Conservation (phyloP, 2,888 invertebrate species). For the Salpingus planirostris region DNA sequence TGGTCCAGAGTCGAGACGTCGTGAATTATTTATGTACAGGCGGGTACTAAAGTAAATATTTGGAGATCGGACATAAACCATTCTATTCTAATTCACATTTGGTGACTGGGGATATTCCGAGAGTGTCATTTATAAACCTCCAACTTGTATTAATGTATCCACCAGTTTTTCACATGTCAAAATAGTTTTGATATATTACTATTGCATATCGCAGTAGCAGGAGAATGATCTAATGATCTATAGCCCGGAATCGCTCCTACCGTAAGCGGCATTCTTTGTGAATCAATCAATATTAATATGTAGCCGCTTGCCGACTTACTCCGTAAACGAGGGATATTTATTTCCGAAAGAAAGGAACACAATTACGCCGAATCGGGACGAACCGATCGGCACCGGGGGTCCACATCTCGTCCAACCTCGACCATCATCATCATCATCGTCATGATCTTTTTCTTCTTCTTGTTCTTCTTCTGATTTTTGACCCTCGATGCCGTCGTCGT, state of each 20-base stretch:
- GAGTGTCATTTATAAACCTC: constrained; percentile 29
- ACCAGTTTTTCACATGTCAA: constrained; percentile 34
- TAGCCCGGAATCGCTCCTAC: constrained; percentile 26
- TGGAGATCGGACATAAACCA: constrained; percentile 13
- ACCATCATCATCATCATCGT: no score
- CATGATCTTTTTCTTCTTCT: no score
- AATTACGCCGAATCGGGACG: no score
- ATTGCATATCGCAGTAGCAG: constrained; percentile 33
- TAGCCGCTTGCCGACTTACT: constrained; percentile 13
- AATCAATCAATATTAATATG: constrained; percentile 21
- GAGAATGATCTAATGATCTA: constrained; percentile 33
- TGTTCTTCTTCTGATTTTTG: no score
- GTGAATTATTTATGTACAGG: constrained; percentile 12
- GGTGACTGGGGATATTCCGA: constrained; percentile 16
- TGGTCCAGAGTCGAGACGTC: no score
- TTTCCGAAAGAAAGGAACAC: constrained; percentile 4
- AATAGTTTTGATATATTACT: constrained; percentile 34
- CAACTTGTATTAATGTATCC: constrained; percentile 31
- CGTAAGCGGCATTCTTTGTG: constrained; percentile 22
- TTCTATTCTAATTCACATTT: constrained; percentile 23
- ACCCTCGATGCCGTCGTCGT: no score
- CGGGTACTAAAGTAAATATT: constrained; percentile 9
- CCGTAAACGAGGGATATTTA: constrained; percentile 5
- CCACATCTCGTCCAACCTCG: no score
- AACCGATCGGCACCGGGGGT: no score